Percentiles rank a stretch among this genome's conserved stretches.
Conservation (phyloP, 2,888 invertebrate genomes). For the Iselma pallidipennis region DNA sequence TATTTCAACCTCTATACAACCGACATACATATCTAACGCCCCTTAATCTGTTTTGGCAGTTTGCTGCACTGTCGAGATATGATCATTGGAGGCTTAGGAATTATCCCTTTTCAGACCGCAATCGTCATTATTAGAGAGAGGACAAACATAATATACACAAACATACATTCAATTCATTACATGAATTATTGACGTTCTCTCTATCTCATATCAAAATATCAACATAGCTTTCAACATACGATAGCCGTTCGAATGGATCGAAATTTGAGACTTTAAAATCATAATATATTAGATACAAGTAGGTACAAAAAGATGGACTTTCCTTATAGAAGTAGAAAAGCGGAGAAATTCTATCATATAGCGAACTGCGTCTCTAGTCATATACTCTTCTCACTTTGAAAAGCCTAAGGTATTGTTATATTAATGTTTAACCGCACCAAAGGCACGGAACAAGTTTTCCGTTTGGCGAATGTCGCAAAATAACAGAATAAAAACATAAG, state of each 20-base stretch:
- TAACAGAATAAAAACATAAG: not conserved
- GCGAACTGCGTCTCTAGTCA: too few relatives aligned
- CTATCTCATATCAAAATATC: constrained; percentile 15
- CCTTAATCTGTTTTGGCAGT: constrained; percentile 30
- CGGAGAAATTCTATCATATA: too few relatives aligned
- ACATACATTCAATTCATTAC: constrained; percentile 17
- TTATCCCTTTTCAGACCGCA: constrained; percentile 28
- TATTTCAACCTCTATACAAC: too few relatives aligned
- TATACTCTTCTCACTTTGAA: too few relatives aligned
- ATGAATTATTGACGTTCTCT: constrained; percentile 6
- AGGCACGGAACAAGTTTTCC: not conserved
- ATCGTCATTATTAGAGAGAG: constrained; percentile 14
- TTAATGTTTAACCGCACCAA: not conserved
- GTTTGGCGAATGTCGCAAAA: not conserved
- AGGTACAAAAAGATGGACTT: too few relatives aligned
- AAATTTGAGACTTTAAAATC: not conserved
- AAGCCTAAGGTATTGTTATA: not conserved
- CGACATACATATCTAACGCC: not conserved
- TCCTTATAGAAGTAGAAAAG: not conserved
- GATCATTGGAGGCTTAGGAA: constrained; percentile 26
- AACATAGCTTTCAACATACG: constrained; percentile 7
- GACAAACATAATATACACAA: not conserved
- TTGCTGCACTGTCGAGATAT: constrained; percentile 25
- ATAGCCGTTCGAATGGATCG: not conserved
- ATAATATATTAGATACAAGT: too few relatives aligned